A percentile compares a stretch with the other conserved stretches of the same genome.
These are phyloP conservation scores for Zeus faber DNA, from an alignment of 2,113 vertebrate species.

Conservation along the genomic window DNA sequence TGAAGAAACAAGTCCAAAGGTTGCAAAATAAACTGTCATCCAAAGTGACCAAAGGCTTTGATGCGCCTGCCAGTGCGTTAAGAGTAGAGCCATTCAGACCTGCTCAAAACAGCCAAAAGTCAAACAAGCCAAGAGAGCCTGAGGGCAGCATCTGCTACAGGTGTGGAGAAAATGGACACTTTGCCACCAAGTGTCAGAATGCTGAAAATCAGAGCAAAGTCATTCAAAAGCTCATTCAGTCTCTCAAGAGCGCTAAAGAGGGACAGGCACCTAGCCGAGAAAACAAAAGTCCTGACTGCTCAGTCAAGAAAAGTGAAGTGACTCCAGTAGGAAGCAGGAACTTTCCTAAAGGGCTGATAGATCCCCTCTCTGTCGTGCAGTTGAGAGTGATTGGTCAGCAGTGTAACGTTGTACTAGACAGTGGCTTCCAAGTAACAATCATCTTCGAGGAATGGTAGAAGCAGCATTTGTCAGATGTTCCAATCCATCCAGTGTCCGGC, in stretches of 20 bases:
- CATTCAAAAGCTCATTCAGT: background rate
- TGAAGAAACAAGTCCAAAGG: background rate
- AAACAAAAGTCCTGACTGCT: background rate
- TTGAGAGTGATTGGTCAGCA: slow-evolving; percentile 14
- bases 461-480: no score
- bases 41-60: background rate
- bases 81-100: background rate
- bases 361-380: slow-evolving; percentile 1
- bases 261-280: background rate
- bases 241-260: background rate
- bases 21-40: background rate
- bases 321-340: no score
- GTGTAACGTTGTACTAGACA: slow-evolving; percentile 21
- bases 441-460: no score
- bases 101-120: background rate
- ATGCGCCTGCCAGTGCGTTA: background rate
- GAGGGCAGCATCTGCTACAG: background rate
- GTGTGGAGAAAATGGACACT: no score
- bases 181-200: no score
- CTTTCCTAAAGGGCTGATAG: background rate
- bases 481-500: no score
- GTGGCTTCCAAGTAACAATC: slow-evolving; percentile 24
- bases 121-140: background rate
- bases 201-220: background rate
- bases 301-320: background rate